Evolutionary conservation across 2,888 invertebrate genomes (phyloP), one percentile per base, ranked within the genome.

Genomic region (Idaea straminata): DNA sequence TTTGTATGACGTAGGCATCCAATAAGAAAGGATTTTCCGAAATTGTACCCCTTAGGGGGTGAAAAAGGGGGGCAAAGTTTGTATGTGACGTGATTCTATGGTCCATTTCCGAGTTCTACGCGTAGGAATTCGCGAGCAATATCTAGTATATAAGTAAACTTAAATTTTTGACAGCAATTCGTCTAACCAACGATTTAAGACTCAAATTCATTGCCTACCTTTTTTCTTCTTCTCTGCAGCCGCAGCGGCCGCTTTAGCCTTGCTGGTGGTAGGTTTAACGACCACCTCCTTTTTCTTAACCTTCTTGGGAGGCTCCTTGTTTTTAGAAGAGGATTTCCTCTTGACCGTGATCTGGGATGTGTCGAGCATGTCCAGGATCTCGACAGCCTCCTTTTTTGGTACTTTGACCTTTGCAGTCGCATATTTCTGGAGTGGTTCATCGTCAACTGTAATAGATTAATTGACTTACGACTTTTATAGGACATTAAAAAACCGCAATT

Each of bases 341-440:
- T 92, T 92, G 25, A 81, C 83, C 0, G 85, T 76, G 3, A 81
- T 77, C 59, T 88, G 87, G 0, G 85, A 78, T 63, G 80, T 85
- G 69, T 90, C 90, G 0, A 89, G 70, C 1, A 90, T 66, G 3
- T 91, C 90, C 1, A 85, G 65, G 6, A 88, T 61, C 64, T 91
- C 88, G 0, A 87, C 85, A 0, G 85, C 72, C 61, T 91, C 92
- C 72, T 89, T 90, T 75, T 92, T 92, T 61, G 91, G 91, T 38
- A 86, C 75, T 81, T 87, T 90, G 47, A 47, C 47, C 47, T 47
- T 47, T 47, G 47, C 47, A 59, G 79, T 86, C 0, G 91, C 92
- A 35, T 92, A 72, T 64, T 83, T 88, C 47, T 86, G 90, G 13
- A 92, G 78, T 0, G 92, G 92, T 69, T 91, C 82, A 70, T 92